Evolutionary conservation across 1,140 invertebrate genomes (phyloP), one percentile per base, ranked within the genome.

Genomic region (Meloidogyne hapla): DNA sequence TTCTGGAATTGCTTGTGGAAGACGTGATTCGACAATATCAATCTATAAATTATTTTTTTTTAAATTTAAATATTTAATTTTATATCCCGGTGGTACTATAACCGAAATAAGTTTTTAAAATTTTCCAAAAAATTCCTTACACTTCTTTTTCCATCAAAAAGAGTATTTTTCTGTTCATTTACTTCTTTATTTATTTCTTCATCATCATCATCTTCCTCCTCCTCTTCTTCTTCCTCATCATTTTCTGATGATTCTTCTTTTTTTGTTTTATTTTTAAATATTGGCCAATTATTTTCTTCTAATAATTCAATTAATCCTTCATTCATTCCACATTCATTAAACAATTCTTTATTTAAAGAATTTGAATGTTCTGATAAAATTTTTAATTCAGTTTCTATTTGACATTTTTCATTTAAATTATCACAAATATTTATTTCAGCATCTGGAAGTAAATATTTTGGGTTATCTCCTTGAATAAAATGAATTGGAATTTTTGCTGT

Each of bases 121-220:
- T 5, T 15, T 40, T 26, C 10, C 13, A 48, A 48, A n/a, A 21
- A 63, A n/a, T n/a, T 21, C 10, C 21, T 80, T 12, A 79, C 73
- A 78, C 72, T 84, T 18, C 80, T 65, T 40, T 84, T 85, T 71
- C 84, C 84, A 69, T 85, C 79, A 61, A 84, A 85, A n/a, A 83
- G 38, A 48, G 67, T 75, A 23, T 62, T 38, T 28, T 77, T 45
- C 6, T 80, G 74, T 18, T 62, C 77, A 15, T 64, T 69, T 25
- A 68, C 42, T 28, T 10, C 75, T 13, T 72, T 70, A 15, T 69
- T 66, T 4, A 80, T 77, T n/a, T 83, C 81, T 33, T 84, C 77
- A 15, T 76, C 79, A 3, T 76, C 70, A 28, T 78, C 78, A 3
- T 78, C 63, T 13, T 61, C 72, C 10, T 78, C 68, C 9, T 78